Evolutionary conservation across 2,113 vertebrate species (phyloP).

Genomic region (Campylomormyrus numenius): DNA sequence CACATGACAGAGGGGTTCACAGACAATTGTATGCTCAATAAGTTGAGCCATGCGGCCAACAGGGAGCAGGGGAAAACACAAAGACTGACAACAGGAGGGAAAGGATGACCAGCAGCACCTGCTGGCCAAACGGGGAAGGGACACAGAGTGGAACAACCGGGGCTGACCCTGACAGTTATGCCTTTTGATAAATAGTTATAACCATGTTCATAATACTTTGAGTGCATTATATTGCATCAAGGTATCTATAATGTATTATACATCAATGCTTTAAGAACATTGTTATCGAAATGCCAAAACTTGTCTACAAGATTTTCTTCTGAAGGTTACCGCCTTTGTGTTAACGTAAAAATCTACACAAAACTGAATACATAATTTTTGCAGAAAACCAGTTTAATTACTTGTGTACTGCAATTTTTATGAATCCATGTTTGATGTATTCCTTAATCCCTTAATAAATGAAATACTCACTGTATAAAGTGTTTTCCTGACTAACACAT

Average conservation of each 20-base stretch:
- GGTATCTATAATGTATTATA: background rate
- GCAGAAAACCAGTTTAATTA: background rate
- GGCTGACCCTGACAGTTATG: too few species aligned
- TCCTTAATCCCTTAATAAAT: background rate
- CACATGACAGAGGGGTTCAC: too few species aligned
- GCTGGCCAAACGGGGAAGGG: too few species aligned
- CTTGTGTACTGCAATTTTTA: background rate
- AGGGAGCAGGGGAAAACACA: too few species aligned
- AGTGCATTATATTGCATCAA: background rate
- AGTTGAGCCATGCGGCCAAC: too few species aligned
- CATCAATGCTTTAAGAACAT: too few species aligned
- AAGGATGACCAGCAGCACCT: too few species aligned
- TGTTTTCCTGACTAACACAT: background rate
- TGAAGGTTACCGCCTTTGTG: background rate
- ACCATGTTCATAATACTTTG: background rate
- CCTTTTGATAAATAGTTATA: background rate
- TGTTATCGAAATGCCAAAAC: background rate
- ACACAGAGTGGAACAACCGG: too few species aligned
- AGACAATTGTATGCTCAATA: fast-evolving
- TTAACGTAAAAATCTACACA: background rate
- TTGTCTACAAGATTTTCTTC: background rate
- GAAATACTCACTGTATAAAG: background rate
- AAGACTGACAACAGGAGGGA: too few species aligned
- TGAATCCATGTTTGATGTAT: background rate
- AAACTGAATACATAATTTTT: background rate